These are phyloP conservation scores for Lepidostoma basale DNA, from an alignment of 1,140 invertebrate species.

Conservation along the genomic window DNA sequence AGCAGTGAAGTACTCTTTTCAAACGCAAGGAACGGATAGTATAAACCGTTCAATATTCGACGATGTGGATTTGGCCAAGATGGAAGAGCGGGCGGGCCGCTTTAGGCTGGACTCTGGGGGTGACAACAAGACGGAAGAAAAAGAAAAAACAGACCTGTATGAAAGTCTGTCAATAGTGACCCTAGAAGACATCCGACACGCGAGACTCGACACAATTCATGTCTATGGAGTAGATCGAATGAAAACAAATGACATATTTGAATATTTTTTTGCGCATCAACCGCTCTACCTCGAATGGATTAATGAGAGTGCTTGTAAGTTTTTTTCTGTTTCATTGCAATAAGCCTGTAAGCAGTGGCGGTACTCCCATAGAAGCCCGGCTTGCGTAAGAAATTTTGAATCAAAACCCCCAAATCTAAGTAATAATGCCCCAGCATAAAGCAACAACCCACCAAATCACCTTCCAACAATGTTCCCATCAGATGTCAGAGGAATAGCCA, in stretches of 20 bases:
- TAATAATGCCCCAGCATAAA: too few relatives aligned
- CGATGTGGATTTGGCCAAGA: slow-evolving; percentile 29
- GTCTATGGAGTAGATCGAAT: slow-evolving; percentile 36
- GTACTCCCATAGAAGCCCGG: too few relatives aligned
- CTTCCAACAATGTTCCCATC: too few relatives aligned
- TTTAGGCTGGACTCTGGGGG: slow-evolving; percentile 29
- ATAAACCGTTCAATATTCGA: slow-evolving; percentile 39
- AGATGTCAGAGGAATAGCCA: too few relatives aligned
- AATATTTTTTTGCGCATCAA: slow-evolving; percentile 42
- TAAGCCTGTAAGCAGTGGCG: not conserved
- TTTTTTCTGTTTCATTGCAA: not conserved
- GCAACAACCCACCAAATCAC: too few relatives aligned
- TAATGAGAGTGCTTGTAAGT: slow-evolving; percentile 42
- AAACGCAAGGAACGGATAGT: slow-evolving; percentile 23
- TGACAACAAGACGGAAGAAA: slow-evolving; percentile 18
- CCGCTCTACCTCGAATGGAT: slow-evolving; percentile 43
- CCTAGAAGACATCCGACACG: slow-evolving; percentile 39
- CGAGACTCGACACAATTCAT: slow-evolving; percentile 39
- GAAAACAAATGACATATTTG: slow-evolving; percentile 44
- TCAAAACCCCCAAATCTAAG: too few relatives aligned
- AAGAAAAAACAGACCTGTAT: slow-evolving; percentile 37
- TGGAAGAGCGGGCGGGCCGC: slow-evolving; percentile 33
- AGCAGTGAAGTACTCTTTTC: slow-evolving; percentile 12
- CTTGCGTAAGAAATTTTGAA: too few relatives aligned
- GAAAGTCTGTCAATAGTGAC: slow-evolving; percentile 30